Conservation (phyloP, 2,888 invertebrate species). For the Clanis bilineata region DNA sequence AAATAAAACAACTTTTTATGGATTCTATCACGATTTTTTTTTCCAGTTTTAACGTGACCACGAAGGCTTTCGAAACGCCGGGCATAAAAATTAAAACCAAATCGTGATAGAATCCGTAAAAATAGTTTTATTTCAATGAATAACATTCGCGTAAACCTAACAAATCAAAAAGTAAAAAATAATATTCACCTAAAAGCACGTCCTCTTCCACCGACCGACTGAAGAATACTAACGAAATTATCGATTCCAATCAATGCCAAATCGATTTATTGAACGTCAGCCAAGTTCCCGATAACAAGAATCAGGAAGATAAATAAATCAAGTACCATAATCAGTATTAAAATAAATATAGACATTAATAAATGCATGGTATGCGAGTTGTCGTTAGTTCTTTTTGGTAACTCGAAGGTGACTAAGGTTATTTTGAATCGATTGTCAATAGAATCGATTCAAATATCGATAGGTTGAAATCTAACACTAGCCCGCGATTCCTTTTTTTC, state of each 20-base stretch:
- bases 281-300: constrained; percentile 27
- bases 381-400: neutral
- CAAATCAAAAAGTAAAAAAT: neutral
- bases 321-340: constrained; percentile 2
- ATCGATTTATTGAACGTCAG: neutral
- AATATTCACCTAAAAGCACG: neutral
- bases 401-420: neutral
- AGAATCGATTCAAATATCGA: too few species aligned
- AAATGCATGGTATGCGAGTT: neutral
- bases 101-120: too few species aligned
- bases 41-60: too few species aligned
- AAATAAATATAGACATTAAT: neutral
- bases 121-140: too few species aligned
- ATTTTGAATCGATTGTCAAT: neutral
- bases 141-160: too few species aligned
- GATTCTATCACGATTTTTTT: too few species aligned
- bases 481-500: too few species aligned
- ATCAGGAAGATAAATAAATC: constrained; percentile 17
- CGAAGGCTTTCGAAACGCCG: too few species aligned
- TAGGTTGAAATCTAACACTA: too few species aligned
- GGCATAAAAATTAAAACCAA: too few species aligned
- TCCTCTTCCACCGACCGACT: neutral
- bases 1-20: too few species aligned
- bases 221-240: neutral
- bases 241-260: neutral